Evolutionary conservation across 1,140 invertebrate species (phyloP), one percentile per base, ranked within the genome.

Genomic region (Nixonia krombeini): DNA sequence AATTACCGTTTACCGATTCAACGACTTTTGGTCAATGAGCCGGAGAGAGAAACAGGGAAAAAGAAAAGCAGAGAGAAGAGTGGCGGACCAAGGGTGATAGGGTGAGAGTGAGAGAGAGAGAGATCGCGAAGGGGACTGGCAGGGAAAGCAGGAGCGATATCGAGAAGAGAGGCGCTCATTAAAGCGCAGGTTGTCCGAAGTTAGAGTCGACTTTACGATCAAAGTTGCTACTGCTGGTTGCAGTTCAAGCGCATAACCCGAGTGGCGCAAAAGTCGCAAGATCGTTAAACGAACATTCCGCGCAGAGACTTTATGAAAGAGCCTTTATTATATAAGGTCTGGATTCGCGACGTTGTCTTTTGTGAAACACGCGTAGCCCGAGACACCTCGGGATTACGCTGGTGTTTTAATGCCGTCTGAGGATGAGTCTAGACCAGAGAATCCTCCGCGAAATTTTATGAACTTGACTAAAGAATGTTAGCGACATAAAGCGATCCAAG

Each of bases 221-320:
- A 50, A 62, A 51, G 51, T 68, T 62, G 41, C 49, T 28, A 9
- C 25, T 23, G 29, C 33, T 31, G 51, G 10, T 23, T 17, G 45
- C 45, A 35, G 38, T 41, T 41, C 18, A 21, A 7, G 38, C 35
- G 35, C 35, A 37, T 37, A 37, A 21, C 29, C 33, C 18, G 9
- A 50, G 18, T 16, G 51, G n/a, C n/a, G n/a, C 38, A 38, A 51
- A 40, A 45, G 51, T 57, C 61, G 9, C 23, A 41, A 28, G 46
- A 41, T 49, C 55, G 55, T 58, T 58, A 47, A 49, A 49, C 17
- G 41, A 23, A 45, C 42, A 41, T 41, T 41, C 38, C 38, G 38
- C 21, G 38, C 42, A 18, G 25, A 45, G 15, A 33, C 28, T 47
- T 31, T 33, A n/a, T n/a, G n/a, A n/a, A n/a, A n/a, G n/a, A n/a